Evolutionary conservation across 2,113 vertebrate genomes (phyloP).

Genomic region (Thomomys bottae): DNA sequence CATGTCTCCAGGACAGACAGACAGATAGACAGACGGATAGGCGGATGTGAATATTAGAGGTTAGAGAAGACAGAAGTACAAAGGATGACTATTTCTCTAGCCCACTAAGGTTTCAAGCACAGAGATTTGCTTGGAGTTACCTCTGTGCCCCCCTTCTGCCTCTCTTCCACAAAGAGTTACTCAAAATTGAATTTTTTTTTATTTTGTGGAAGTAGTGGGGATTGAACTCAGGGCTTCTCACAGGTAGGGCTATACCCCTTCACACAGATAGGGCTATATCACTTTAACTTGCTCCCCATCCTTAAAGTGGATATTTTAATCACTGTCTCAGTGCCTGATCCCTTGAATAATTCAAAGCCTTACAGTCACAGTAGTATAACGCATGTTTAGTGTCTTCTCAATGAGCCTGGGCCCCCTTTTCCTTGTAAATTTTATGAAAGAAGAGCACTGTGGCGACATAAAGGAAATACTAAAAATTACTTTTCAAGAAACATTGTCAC

Average conservation of each 20-base stretch:
- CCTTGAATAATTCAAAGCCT: not conserved
- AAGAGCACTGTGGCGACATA: not conserved
- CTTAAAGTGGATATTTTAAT: no score
- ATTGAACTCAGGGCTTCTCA: no score
- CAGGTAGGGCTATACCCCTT: no score
- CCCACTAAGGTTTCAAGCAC: not conserved
- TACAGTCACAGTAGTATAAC: accelerated
- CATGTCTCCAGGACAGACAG: no score
- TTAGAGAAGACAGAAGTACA: no score
- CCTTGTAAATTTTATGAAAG: not conserved
- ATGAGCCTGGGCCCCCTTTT: not conserved
- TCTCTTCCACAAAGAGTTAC: not conserved
- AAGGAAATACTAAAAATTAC: not conserved
- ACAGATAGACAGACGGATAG: not conserved
- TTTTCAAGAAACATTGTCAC: not conserved
- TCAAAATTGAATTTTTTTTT: not conserved
- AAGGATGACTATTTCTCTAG: not conserved
- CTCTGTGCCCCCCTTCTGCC: not conserved
- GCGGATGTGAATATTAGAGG: no score
- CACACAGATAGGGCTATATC: no score
- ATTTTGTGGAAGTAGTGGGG: no score
- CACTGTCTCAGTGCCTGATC: no score
- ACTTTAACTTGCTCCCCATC: no score
- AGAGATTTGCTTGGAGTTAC: accelerated
- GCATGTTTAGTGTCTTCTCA: not conserved